phyloP scores from a whole-genome alignment of 2,113 vertebrate species.

The Burhinus oedicnemus region DNA sequence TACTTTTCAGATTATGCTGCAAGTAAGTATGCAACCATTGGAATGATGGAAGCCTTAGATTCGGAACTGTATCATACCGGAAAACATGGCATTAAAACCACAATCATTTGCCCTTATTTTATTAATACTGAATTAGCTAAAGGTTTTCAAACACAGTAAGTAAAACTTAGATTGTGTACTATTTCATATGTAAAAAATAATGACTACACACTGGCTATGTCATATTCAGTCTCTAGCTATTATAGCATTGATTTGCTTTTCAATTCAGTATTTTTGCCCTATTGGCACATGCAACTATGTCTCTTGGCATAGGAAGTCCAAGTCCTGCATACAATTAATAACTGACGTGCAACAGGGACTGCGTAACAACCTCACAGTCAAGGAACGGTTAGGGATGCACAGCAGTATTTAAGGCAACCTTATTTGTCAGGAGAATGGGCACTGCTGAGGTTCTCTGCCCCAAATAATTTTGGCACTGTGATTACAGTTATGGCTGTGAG shows the following conservation, averaged over 20 bases:
- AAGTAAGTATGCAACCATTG: constrained; percentile 81
- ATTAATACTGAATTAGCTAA: constrained; percentile 80
- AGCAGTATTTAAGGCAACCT: not conserved
- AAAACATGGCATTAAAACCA: constrained; percentile 85
- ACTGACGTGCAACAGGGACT: not conserved
- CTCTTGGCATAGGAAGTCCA: not conserved
- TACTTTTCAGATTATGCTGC: constrained; percentile 75
- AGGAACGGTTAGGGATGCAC: not conserved
- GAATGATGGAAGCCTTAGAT: constrained; percentile 82
- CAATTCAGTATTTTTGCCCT: not conserved
- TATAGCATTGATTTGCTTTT: not conserved
- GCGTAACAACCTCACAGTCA: not conserved
- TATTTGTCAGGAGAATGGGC: not conserved
- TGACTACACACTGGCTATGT: not conserved
- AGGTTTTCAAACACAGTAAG: constrained; percentile 77
- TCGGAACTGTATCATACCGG: constrained; percentile 77
- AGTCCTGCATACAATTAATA: not conserved
- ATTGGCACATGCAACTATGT: not conserved
- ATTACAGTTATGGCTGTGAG: not conserved
- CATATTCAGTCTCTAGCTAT: not conserved
- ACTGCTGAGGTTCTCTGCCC: not conserved
- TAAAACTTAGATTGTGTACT: not conserved
- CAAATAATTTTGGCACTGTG: not conserved
- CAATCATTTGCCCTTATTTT: constrained; percentile 84
- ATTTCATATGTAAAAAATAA: not conserved